phyloP scores from a whole-genome alignment of 2,113 vertebrate genomes.

The Triplophysa rosa region DNA sequence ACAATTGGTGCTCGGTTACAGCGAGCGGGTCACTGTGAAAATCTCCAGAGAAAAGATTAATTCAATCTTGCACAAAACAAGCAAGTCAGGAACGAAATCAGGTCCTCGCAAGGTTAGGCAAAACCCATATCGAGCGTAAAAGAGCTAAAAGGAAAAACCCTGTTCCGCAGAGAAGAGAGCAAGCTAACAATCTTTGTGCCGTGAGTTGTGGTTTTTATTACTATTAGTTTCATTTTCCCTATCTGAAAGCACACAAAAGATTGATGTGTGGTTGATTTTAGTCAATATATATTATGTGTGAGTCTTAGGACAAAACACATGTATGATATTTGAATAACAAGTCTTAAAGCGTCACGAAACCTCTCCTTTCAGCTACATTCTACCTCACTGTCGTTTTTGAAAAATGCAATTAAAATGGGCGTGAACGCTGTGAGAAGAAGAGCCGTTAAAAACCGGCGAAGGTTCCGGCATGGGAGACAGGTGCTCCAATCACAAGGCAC shows the following conservation, averaged over 20 bases:
- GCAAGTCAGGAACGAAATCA: slow-evolving; percentile 2
- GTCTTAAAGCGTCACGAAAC: too few relatives aligned
- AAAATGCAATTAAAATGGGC: too few relatives aligned
- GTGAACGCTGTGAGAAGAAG: too few relatives aligned
- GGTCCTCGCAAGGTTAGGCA: slow-evolving; percentile 9
- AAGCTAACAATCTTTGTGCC: slow-evolving; percentile 12
- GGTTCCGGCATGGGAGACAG: too few relatives aligned
- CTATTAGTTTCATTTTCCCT: neutral
- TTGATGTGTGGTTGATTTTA: neutral
- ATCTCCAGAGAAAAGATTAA: slow-evolving; percentile 41
- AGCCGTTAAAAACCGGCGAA: too few relatives aligned
- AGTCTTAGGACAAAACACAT: neutral
- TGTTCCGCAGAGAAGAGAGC: neutral
- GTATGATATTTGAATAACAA: neutral
- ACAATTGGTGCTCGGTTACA: slow-evolving; percentile 29
- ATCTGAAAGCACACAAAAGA: neutral
- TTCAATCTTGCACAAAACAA: slow-evolving; percentile 7
- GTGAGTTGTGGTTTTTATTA: neutral
- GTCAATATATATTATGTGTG: slow-evolving; percentile 10
- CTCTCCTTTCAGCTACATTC: too few relatives aligned
- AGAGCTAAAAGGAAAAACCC: neutral
- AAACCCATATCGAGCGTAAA: neutral
- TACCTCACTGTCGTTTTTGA: too few relatives aligned
- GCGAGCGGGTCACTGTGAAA: slow-evolving; percentile 18
- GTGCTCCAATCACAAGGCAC: too few relatives aligned